phyloP scores from a whole-genome alignment of 2,113 vertebrate species.

The Hydrolagus affinis region DNA sequence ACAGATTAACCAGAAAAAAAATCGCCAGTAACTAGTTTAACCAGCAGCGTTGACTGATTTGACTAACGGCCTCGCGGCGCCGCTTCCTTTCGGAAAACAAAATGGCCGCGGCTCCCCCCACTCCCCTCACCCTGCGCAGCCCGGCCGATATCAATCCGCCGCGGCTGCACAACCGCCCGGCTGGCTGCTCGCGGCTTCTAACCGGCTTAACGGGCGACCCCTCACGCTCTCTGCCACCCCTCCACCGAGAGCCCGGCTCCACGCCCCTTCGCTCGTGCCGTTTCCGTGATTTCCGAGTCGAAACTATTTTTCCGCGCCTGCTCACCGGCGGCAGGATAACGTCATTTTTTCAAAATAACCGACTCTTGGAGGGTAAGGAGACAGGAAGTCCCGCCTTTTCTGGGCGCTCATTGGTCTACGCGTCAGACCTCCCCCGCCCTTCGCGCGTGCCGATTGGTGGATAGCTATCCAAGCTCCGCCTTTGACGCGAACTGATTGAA shows the following conservation, averaged over 20 bases:
- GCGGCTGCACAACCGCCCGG: too few relatives aligned
- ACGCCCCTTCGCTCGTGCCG: not conserved
- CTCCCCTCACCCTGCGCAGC: not conserved
- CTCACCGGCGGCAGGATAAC: not conserved
- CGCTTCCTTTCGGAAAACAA: not conserved
- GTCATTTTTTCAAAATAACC: not conserved
- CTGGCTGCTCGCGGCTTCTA: too few relatives aligned
- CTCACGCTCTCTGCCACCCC: not conserved
- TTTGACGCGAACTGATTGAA: not conserved
- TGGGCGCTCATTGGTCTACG: conserved; percentile 30
- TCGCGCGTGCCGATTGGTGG: not conserved
- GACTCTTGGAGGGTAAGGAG: not conserved
- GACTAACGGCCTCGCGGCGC: not conserved
- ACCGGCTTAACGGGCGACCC: not conserved
- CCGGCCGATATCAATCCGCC: not conserved
- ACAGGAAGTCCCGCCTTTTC: conserved; percentile 33
- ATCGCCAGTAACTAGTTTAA: not conserved
- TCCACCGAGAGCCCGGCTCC: not conserved
- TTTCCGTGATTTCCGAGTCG: not conserved
- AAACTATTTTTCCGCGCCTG: not conserved
- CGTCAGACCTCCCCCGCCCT: fast-evolving
- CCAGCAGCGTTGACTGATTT: not conserved
- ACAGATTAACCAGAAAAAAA: not conserved
- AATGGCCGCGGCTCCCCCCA: not conserved
- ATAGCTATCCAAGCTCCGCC: fast-evolving